Conservation (phyloP, 2,797 vertebrate genomes). For the Sebastes trivittatus region DNA sequence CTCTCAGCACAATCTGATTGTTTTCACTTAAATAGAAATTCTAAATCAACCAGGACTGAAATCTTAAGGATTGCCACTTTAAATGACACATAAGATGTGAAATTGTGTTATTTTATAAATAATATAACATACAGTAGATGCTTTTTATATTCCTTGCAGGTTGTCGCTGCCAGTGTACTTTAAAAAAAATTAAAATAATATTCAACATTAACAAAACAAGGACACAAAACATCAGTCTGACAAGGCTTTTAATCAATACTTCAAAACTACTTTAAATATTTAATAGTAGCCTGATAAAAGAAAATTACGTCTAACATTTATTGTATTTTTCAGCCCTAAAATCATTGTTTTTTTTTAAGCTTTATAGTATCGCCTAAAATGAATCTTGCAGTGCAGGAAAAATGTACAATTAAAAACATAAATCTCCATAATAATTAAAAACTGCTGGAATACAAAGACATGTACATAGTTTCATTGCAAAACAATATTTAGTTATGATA, state of each 20-base stretch:
- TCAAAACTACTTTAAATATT: conserved; percentile 53
- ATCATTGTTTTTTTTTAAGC: neutral
- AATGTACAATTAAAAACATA: neutral
- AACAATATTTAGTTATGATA: conserved; percentile 37
- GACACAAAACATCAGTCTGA: conserved; percentile 4
- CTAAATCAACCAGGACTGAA: too few species aligned
- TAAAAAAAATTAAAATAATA: neutral
- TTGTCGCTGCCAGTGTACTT: neutral
- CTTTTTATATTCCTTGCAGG: neutral
- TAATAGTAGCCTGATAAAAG: conserved; percentile 1
- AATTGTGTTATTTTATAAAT: neutral
- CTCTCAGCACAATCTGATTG: too few species aligned
- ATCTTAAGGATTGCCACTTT: neutral
- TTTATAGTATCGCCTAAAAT: neutral
- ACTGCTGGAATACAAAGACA: conserved; percentile 6
- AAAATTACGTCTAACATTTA: neutral
- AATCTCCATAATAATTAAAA: conserved; percentile 9
- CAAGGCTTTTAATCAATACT: conserved; percentile 52
- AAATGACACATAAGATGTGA: neutral
- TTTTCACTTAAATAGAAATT: too few species aligned
- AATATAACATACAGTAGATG: neutral
- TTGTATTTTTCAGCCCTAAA: neutral
- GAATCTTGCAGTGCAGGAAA: conserved; percentile 28
- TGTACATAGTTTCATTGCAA: conserved; percentile 15
- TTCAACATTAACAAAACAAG: neutral